Percentiles rank a stretch among this genome's conserved stretches.
These are phyloP conservation scores for Ridgeia piscesae DNA, from an alignment of 1,140 invertebrate species.

Conservation along the genomic window DNA sequence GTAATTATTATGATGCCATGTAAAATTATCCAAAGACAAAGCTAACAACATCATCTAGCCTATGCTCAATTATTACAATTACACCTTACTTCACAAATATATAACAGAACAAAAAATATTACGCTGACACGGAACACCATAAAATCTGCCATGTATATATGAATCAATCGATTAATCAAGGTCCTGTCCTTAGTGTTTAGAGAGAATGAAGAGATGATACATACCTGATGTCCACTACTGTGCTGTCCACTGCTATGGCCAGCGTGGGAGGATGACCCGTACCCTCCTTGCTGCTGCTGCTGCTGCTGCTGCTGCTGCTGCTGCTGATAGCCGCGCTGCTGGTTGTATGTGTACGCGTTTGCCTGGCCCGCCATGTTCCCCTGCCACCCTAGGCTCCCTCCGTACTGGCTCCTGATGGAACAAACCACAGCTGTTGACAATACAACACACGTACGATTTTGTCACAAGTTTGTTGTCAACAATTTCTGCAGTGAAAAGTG, in stretches of 20 bases:
- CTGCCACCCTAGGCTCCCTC: not conserved
- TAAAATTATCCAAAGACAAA: not conserved
- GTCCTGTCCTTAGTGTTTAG: not conserved
- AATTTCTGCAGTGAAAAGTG: not conserved
- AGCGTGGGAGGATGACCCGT: not conserved
- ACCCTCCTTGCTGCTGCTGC: not conserved
- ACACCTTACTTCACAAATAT: not conserved
- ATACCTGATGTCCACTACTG: not conserved
- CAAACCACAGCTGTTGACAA: not conserved
- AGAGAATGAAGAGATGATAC: not conserved
- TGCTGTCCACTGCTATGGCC: not conserved
- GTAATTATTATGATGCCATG: not conserved
- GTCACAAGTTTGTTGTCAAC: not conserved
- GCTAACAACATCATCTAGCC: not conserved
- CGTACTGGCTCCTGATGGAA: not conserved
- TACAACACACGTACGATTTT: not conserved
- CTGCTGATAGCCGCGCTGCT: conserved; percentile 18
- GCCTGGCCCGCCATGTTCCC: not conserved
- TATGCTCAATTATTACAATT: not conserved
- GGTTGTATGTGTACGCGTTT: conserved; percentile 8
- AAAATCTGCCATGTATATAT: not conserved
- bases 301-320: conserved; percentile 12
- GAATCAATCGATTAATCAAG: too few species aligned
- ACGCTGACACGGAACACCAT: not conserved
- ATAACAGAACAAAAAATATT: not conserved